Evolutionary conservation across 2,113 vertebrate species (phyloP).

Genomic region (Ursus arctos): DNA sequence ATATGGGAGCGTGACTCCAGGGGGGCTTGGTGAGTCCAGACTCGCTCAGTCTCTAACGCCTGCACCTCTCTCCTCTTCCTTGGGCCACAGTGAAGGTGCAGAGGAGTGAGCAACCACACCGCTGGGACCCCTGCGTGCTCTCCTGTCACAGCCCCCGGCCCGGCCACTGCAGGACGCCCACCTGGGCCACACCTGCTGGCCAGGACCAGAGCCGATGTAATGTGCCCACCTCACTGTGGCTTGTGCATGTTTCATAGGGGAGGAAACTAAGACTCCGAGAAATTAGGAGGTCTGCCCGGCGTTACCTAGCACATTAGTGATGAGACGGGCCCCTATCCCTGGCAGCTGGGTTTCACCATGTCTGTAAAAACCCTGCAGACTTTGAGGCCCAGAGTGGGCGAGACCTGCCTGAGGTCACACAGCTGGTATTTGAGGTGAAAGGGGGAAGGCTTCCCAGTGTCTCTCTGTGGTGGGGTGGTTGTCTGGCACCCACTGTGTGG

Average conservation of each 20-base stretch:
- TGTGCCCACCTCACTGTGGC: neutral
- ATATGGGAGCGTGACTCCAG: neutral
- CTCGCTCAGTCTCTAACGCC: neutral
- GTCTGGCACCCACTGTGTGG: neutral
- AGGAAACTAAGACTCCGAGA: neutral
- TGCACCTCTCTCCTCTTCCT: neutral
- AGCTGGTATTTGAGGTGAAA: neutral
- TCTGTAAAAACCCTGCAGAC: neutral
- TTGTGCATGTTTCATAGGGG: neutral
- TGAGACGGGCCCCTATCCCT: neutral
- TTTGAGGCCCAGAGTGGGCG: neutral
- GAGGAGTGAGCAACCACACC: slow-evolving; percentile 94
- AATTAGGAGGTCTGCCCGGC: neutral
- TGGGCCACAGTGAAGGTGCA: slow-evolving; percentile 94
- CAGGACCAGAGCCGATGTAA: slow-evolving; percentile 97
- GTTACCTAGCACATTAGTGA: neutral
- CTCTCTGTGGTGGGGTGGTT: neutral
- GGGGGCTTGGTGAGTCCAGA: neutral
- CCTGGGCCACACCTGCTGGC: slow-evolving; percentile 92
- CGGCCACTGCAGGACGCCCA: slow-evolving; percentile 92
- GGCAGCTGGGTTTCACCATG: neutral
- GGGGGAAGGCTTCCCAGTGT: neutral
- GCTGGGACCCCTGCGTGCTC: slow-evolving; percentile 95
- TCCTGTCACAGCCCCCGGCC: slow-evolving; percentile 94
- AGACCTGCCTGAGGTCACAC: neutral